A percentile compares a stretch with the other conserved stretches of the same genome.
phyloP scores from a whole-genome alignment of 2,797 vertebrate species.

The Lacerta viridis region DNA sequence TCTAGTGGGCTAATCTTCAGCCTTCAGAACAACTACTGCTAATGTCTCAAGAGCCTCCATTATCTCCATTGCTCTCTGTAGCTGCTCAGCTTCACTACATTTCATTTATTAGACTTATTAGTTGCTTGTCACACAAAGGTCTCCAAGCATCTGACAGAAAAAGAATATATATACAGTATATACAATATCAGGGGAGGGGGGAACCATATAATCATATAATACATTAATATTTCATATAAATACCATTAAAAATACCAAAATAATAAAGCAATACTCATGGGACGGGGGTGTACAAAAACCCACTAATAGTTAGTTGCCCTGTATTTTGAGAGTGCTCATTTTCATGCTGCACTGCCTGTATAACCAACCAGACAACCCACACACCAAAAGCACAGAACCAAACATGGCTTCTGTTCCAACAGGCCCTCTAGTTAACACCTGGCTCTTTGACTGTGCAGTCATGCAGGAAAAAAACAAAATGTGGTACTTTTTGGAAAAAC shows the following conservation, averaged over 20 bases:
- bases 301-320: background rate
- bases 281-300: background rate
- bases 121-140: too few relatives aligned
- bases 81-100: background rate
- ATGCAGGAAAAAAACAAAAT: background rate
- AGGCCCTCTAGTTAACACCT: background rate
- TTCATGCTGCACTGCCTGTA: background rate
- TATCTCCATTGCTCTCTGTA: background rate
- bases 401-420: background rate
- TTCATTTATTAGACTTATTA: too few relatives aligned
- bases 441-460: background rate
- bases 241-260: too few relatives aligned
- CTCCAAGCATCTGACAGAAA: too few relatives aligned
- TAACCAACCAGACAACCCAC: background rate
- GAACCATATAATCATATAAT: too few relatives aligned
- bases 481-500: background rate
- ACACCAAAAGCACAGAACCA: background rate
- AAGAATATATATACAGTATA: too few relatives aligned
- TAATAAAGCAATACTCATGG: background rate
- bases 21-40: background rate
- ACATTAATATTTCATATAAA: too few relatives aligned
- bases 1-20: slow-evolving; percentile 4
- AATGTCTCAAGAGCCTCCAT: background rate
- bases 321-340: background rate
- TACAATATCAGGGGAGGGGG: too few relatives aligned